Evolutionary conservation across 2,113 vertebrate species (phyloP), one percentile per base, ranked within the genome.

Genomic region (Cyanistes caeruleus): DNA sequence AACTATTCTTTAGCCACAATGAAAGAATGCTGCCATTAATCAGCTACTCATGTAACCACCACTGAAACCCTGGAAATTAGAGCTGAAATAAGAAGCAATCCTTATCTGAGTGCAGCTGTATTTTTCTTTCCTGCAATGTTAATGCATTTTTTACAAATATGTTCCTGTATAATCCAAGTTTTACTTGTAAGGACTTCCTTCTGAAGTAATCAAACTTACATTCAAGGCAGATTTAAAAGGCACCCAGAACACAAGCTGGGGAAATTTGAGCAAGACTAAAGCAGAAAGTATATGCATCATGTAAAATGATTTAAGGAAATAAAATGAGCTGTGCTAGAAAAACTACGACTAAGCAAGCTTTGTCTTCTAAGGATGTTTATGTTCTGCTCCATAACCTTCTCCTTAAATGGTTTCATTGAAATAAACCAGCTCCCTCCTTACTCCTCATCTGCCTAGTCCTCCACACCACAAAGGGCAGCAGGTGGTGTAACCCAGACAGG

Each of bases 151-250:
- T 91, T 30, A 84, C 14, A 84, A 95, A 90, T 86, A 85, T 18
- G 64, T 74, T 83, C 48, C 63, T 56, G 51, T 55, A 74, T 84
- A 93, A 65, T 77, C 19, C 70, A 75, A 88, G 79, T 84, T 93
- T 93, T 92, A 63, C 52, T 91, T 80, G 21, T 59, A 81, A 86
- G n/a, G 52, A 84, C 81, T 90, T 87, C 64, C 62, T 93, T 89
- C 63, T 77, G 78, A 87, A 93, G 82, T 87, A 96, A 95, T 96
- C 89, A 96, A 95, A 94, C 55, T 65, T 87, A 69, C 9, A 96
- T 94, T 93, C 94, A 93, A 91, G 77, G 49, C 15, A 75, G 41
- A 52, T 67, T 63, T 39, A 62, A 22, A 35, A 95, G 21, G 8
- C 19, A 81, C 3, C 15, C 25, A 67, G 59, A 48, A 76, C 53